phyloP scores from a whole-genome alignment of 2,797 vertebrate genomes.

The Perdix hodgsoniae region DNA sequence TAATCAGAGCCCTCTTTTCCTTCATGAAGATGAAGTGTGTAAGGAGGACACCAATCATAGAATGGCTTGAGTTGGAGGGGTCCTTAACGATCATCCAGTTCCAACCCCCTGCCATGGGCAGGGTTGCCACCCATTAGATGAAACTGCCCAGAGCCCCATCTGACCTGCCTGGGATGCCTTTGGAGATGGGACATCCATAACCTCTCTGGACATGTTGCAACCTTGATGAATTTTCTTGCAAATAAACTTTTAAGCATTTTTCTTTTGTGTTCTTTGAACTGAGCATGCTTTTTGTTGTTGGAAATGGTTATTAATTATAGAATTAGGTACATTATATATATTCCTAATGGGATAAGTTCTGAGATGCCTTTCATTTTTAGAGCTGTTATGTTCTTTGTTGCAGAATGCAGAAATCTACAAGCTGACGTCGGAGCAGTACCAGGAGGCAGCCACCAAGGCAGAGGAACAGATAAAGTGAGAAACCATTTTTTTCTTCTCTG shows the following conservation, averaged over 20 bases:
- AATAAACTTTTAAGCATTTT: not conserved
- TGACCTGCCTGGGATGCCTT: too few species aligned
- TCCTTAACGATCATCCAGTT: too few species aligned
- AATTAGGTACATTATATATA: not conserved
- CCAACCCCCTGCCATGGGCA: too few species aligned
- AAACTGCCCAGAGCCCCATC: too few species aligned
- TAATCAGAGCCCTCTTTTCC: not conserved
- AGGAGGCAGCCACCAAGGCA: slow-evolving; percentile 86
- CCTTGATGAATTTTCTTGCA: not conserved
- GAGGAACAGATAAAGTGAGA: slow-evolving; percentile 89
- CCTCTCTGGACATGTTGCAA: not conserved
- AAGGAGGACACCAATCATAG: not conserved
- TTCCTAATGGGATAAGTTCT: not conserved
- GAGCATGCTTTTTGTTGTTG: slow-evolving; percentile 39
- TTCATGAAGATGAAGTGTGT: not conserved
- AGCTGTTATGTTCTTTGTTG: slow-evolving; percentile 68
- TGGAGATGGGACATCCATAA: too few species aligned
- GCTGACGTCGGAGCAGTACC: slow-evolving; percentile 88
- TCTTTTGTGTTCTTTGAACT: slow-evolving; percentile 5
- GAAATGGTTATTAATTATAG: slow-evolving; percentile 1
- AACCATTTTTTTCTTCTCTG: slow-evolving; percentile 23
- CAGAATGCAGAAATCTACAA: slow-evolving; percentile 92
- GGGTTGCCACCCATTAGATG: too few species aligned
- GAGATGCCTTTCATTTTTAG: not conserved
- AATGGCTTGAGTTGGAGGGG: too few species aligned